These are phyloP conservation scores for Albula glossodonta DNA, from an alignment of 2,113 vertebrate genomes.

Conservation along the genomic window DNA sequence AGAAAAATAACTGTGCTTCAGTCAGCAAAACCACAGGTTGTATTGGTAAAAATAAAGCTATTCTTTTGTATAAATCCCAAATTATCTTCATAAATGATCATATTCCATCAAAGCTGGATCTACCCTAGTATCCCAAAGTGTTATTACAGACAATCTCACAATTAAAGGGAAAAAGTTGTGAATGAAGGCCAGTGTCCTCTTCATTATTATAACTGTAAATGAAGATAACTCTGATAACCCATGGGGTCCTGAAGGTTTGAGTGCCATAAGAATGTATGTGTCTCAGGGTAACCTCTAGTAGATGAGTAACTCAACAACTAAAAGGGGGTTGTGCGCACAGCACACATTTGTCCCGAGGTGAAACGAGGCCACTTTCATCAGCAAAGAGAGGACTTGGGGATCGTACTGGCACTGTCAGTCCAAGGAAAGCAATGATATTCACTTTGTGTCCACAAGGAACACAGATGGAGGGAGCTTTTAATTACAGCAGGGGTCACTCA, in stretches of 20 bases:
- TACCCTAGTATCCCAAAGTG: neutral
- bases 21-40: neutral
- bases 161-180: neutral
- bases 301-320: neutral
- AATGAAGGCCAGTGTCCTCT: neutral
- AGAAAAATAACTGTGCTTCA: neutral
- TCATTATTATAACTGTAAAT: neutral
- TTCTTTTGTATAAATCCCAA: too few species aligned
- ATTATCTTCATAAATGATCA: neutral
- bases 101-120: neutral
- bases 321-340: neutral
- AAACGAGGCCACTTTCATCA: neutral
- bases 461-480: conserved; percentile 31
- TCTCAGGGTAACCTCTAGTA: neutral
- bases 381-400: neutral
- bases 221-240: neutral
- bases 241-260: neutral
- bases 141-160: neutral
- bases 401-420: neutral
- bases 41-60: too few species aligned
- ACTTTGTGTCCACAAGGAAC: conserved; percentile 10
- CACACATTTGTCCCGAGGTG: neutral
- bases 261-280: neutral
- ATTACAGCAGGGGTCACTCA: conserved; percentile 18
- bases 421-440: neutral